A percentile compares a stretch with the other conserved stretches of the same genome.
Conservation (phyloP, 2,888 invertebrate genomes). For the Lepidochrysops patricia region DNA sequence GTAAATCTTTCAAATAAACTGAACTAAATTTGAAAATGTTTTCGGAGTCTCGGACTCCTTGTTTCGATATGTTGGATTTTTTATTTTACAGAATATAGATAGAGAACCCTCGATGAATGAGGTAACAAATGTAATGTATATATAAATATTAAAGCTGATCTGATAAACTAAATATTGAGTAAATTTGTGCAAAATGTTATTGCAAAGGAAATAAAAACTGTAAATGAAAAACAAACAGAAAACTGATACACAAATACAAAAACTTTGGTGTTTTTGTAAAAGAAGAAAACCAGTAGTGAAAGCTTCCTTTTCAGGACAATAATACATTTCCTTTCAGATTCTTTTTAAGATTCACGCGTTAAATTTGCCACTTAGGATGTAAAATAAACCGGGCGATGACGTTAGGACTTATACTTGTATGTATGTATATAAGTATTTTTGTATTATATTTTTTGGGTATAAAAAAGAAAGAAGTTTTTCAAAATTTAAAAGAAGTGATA, state of each 20-base stretch:
- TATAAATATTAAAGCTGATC: neutral
- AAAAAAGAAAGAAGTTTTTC: conserved; percentile 3
- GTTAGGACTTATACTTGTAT: conserved; percentile 19
- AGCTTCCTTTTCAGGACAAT: neutral
- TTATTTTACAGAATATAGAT: conserved; percentile 7
- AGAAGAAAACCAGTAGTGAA: neutral
- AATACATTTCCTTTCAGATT: neutral
- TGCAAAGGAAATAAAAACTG: neutral
- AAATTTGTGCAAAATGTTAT: neutral
- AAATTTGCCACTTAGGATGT: neutral
- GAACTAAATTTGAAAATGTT: neutral
- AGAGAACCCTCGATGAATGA: neutral
- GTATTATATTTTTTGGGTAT: neutral
- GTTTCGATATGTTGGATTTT: conserved; percentile 1
- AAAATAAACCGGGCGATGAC: conserved; percentile 27
- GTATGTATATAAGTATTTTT: conserved; percentile 12
- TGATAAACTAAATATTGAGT: neutral
- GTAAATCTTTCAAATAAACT: neutral
- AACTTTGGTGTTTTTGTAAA: neutral
- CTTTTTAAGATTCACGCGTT: neutral
- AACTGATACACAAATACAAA: neutral
- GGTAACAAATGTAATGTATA: neutral
- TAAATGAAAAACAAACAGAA: neutral
- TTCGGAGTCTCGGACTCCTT: neutral
- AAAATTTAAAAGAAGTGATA: conserved; percentile 26